Percentiles rank a stretch among this genome's conserved stretches.
Conservation (phyloP, 2,888 invertebrate genomes). For the Sarcophaga rosellei region DNA sequence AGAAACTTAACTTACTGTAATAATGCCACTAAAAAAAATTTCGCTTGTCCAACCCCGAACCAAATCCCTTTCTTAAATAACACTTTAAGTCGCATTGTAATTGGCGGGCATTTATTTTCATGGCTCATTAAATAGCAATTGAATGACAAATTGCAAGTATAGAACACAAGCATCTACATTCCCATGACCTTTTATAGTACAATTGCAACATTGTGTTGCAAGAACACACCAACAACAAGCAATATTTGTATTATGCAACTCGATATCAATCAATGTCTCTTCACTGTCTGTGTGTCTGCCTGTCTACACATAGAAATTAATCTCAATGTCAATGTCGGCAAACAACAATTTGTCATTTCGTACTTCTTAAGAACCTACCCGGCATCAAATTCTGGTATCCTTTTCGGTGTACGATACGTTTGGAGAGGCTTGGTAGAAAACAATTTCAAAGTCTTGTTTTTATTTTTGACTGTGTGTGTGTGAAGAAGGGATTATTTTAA, state of each 20-base stretch:
- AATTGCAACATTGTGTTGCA: conserved; percentile 35
- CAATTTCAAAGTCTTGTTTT: conserved; percentile 61
- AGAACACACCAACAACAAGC: background rate
- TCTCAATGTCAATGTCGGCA: conserved; percentile 65
- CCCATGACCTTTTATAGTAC: background rate
- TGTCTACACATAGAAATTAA: conserved; percentile 50
- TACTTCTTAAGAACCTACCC: conserved; percentile 47
- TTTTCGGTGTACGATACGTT: background rate
- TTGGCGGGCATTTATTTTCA: background rate
- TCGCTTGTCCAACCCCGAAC: background rate
- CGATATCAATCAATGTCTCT: conserved; percentile 68
- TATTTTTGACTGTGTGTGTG: conserved; percentile 10
- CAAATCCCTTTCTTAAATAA: background rate
- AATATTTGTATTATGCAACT: conserved; percentile 55
- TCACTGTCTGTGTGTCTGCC: conserved; percentile 38
- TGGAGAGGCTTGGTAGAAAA: background rate
- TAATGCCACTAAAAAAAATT: background rate
- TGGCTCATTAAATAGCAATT: background rate
- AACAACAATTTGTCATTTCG: conserved; percentile 67
- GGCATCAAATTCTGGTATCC: conserved; percentile 42
- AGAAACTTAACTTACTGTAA: no score
- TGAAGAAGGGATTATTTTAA: conserved; percentile 19
- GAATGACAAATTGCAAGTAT: background rate
- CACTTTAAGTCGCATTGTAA: background rate
- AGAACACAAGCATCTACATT: background rate